Base-by-base conservation (phyloP, 2,113 vertebrate species). In the Cavia porcellus region DNA sequence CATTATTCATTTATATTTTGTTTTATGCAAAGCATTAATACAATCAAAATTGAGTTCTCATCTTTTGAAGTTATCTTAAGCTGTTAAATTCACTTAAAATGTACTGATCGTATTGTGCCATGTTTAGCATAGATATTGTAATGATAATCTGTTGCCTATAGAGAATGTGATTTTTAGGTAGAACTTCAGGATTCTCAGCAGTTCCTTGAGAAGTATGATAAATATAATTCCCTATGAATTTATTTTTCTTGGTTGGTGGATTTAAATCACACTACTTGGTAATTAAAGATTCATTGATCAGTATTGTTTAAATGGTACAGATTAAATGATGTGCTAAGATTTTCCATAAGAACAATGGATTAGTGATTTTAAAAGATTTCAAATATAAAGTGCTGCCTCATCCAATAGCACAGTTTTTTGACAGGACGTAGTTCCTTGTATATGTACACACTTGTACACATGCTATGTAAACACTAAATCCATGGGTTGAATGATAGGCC, bases 401-500 rank as follows among this genome's bases (percentile, higher is more conserved):
- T 55, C 24, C 28, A 77, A 84, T 59, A 72, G 30, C 9, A 11
- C 1, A 5, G n/a, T 9, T n/a, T 35, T 72, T 8, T 42, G n/a
- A 22, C 50, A 25, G 32, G 66, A 14, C 10, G 9, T 25, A 24
- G 55, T 24, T 52, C 20, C 19, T 89, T 38, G 42, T 47, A 4
- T 87, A 70, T 89, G 95, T 52, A 10, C 28, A 81, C 42, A 35
- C 55, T 79, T 64, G 32, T 72, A 25, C 15, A 42, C 0, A 57
- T 15, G 25, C 8, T 9, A 42, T 82, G 35, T 32, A 64, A 74
- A 32, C 59, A 50, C 42, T 42, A 79, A 97, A 97, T 96, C 96
- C 94, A 96, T 90, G 90, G 88, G 93, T 52, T 97, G 96, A 92
- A 94, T 96, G 95, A 97, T 96, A 96, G 96, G 70, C 77, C 61